Evolutionary conservation across 2,797 vertebrate genomes (phyloP), one percentile per base, ranked within the genome.

Genomic region (Cynodonichthys magdalenae): DNA sequence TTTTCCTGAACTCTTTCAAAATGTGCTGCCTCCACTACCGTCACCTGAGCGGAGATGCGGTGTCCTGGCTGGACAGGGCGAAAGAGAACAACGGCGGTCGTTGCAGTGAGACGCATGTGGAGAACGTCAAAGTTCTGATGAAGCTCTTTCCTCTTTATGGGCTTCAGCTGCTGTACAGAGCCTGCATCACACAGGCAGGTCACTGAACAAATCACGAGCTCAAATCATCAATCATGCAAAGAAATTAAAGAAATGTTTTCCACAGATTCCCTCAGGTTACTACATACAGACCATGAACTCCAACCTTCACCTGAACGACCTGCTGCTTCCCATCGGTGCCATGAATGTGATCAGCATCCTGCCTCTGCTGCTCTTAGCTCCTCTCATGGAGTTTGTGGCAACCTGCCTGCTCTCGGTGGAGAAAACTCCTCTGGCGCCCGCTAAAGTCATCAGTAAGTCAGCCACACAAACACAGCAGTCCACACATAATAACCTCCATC

Each of bases 271-370:
- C 36, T 97, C 97, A 15, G 94, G 95, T 66, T 98, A 95, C 85
- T 98, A 96, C 81, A 93, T 99, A 39, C 97, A 99, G 86, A 94
- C 94, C 1, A 95, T 99, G 95, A 95, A 97, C 92, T 97, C 95
- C 80, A 94, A 93, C 73, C 89, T 89, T 67, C 94, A 95, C 86
- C 69, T 93, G 59, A 81, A 81, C 29, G 91, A 93, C 45, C 87
- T 94, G 71, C 87, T 96, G 62, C 80, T 98, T 80, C 97, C 96
- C 12, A 90, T 96, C 4, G 94, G 95, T 41, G 87, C 90, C 34
- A 92, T 94, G 92, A 99, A 97, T 11, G 93, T 95, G 59, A 88
- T 96, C 79, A 95, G 94, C 80, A 95, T 95, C 0, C 75, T 97
- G 0, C 95, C 96, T 0, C 77, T 95, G 4, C 85, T 98, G 77